Conservation (phyloP, 2,888 invertebrate species). For the Girardia tigrina region DNA sequence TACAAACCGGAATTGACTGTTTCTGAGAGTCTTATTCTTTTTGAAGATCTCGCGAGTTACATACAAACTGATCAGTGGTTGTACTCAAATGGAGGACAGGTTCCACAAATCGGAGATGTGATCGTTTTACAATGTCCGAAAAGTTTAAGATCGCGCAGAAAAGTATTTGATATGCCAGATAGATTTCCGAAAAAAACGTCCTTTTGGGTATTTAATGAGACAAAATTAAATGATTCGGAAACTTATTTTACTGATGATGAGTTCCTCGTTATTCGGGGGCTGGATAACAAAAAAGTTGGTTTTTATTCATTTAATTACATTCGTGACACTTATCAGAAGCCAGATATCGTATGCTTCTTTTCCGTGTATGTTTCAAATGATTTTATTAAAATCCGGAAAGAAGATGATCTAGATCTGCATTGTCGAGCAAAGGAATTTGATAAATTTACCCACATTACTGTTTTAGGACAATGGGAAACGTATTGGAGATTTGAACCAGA, state of each 20-base stretch:
- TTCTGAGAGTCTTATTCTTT: not conserved
- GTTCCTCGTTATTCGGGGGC: not conserved
- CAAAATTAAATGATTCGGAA: slow-evolving; percentile 4
- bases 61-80: slow-evolving; percentile 12
- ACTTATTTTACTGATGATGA: not conserved
- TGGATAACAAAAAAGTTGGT: not conserved
- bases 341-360: not conserved
- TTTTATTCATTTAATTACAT: not conserved
- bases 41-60: not conserved
- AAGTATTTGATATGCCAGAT: not conserved
- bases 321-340: not conserved
- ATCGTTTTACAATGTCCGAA: slow-evolving; percentile 13
- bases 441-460: not conserved
- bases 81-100: not conserved
- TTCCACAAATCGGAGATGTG: not conserved
- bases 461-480: not conserved
- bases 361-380: not conserved
- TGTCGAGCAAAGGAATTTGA: not conserved
- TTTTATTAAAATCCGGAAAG: not conserved
- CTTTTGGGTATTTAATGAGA: not conserved
- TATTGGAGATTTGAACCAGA: not conserved
- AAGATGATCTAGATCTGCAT: not conserved
- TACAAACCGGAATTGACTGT: not conserved
- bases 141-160: not conserved
- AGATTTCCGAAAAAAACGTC: not conserved